phyloP scores from a whole-genome alignment of 2,797 vertebrate species.

The Gallinago solitaria region DNA sequence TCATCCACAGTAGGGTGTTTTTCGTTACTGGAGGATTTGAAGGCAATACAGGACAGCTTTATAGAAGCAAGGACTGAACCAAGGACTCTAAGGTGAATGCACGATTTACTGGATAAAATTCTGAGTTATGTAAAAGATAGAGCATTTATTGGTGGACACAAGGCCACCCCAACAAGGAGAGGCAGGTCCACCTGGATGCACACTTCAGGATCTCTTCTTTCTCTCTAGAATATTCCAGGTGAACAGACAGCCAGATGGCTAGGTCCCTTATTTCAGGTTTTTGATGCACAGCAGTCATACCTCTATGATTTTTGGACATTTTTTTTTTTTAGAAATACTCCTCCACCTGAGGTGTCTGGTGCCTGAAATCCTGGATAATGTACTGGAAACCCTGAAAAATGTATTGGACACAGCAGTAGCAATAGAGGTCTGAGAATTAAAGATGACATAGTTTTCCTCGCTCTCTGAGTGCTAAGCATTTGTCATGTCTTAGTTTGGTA shows the following conservation, averaged over 20 bases:
- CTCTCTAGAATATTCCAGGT: neutral
- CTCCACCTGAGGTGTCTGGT: neutral
- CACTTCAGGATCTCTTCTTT: neutral
- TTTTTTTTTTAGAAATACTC: neutral
- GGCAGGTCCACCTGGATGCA: neutral
- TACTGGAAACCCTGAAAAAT: neutral
- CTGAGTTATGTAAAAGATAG: neutral
- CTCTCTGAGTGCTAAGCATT: neutral
- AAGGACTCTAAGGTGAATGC: neutral
- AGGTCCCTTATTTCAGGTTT: neutral
- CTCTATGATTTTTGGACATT: neutral
- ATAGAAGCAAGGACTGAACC: neutral
- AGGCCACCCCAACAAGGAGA: neutral
- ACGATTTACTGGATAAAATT: neutral
- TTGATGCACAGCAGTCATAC: neutral
- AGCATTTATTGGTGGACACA: neutral
- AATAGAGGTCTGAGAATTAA: neutral
- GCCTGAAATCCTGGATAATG: neutral
- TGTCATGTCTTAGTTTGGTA: neutral
- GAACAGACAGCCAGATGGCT: neutral
- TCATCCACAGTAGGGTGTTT: neutral
- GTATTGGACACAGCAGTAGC: neutral
- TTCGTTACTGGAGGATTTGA: neutral
- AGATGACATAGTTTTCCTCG: neutral
- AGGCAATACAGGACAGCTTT: neutral